A percentile compares a stretch with the other conserved stretches of the same genome.
These are phyloP conservation scores for Heteropelma amictum DNA, from an alignment of 2,888 invertebrate genomes.

Conservation along the genomic window DNA sequence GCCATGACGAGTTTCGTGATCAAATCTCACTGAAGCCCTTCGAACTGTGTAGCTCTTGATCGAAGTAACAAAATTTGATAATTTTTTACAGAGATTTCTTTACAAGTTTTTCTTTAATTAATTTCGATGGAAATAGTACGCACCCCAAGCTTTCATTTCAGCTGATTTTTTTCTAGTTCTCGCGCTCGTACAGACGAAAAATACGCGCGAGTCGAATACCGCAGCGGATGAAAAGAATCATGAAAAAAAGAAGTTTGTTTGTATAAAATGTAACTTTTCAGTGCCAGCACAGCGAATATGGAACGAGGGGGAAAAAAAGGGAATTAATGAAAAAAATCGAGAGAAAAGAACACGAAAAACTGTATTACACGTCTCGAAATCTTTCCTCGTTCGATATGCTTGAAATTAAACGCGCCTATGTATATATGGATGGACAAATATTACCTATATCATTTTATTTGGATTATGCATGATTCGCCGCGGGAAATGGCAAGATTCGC, in stretches of 20 bases:
- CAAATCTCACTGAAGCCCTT: no score
- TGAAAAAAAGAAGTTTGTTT: neutral
- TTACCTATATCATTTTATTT: conserved; percentile 32
- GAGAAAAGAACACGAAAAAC: neutral
- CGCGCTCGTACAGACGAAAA: neutral
- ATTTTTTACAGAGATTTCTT: no score
- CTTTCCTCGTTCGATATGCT: neutral
- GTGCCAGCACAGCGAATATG: neutral
- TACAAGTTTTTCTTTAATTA: no score
- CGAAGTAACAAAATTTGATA: no score
- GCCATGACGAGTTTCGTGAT: no score
- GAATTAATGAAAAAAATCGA: no score
- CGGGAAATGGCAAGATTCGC: conserved; percentile 37
- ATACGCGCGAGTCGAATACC: neutral
- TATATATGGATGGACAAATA: neutral
- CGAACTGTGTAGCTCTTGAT: no score
- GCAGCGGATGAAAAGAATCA: neutral
- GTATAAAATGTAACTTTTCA: neutral
- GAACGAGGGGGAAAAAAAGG: no score
- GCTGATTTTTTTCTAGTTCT: no score
- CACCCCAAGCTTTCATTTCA: no score
- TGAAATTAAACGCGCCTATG: no score
- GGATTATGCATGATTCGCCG: conserved; percentile 50
- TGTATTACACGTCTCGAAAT: neutral
- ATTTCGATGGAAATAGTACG: no score